Base-by-base conservation (phyloP, 2,888 invertebrate genomes). In the Copidosoma aretas region DNA sequence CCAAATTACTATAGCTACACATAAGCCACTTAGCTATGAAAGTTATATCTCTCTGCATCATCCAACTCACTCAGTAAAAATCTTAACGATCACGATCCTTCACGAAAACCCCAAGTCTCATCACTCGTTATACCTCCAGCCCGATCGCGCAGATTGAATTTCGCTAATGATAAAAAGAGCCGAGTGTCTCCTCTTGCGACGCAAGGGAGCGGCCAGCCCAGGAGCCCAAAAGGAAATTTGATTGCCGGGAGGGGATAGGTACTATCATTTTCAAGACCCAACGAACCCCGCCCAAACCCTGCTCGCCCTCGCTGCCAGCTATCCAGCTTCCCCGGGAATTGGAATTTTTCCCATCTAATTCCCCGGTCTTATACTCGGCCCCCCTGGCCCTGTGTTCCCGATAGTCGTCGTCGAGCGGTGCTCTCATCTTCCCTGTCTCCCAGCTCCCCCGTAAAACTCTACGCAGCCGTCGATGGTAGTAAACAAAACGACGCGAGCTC, bases 401-500 rank as follows among this genome's bases (percentile, higher is more conserved):
- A 39, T 15, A 56, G 24, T 49, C 59, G 4, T 22, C 64, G n/a
- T n/a, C n/a, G n/a, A n/a, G n/a, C n/a, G n/a, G n/a, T n/a, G n/a
- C n/a, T n/a, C n/a, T n/a, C n/a, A n/a, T n/a, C n/a, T n/a, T n/a
- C n/a, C n/a, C n/a, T n/a, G n/a, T n/a, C n/a, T n/a, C n/a, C n/a
- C n/a, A n/a, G n/a, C n/a, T n/a, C n/a, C n/a, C n/a, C n/a, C n/a
- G n/a, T 32, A 5, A 32, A 32, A 68, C 66, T 70, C 68, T 71
- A 70, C 64, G 64, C 54, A 64, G 64, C 67, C 14, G 68, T 66
- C 61, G 70, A 64, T n/a, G n/a, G n/a, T 67, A 71, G 70, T 71
- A 69, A 70, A 69, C 71, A 73, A 71, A 73, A 68, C 61, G 67
- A 22, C 51, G 58, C 64, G 58, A 65, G 68, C 32, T 64, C 64